Evolutionary conservation across 2,113 vertebrate species (phyloP).

Genomic region (Perccottus glenii): DNA sequence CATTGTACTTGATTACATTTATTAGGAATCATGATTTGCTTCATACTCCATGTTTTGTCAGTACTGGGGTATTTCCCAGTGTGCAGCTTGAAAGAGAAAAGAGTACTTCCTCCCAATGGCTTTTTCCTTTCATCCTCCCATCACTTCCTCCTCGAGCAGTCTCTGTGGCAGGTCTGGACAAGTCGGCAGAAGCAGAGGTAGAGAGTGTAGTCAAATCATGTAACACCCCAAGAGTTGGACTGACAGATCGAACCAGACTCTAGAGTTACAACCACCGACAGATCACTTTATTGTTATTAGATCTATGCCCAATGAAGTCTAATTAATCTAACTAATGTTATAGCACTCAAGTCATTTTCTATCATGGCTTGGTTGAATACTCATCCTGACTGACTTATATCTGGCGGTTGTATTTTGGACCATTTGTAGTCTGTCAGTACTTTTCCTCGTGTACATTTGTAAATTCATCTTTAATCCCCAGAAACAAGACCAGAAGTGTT

Average conservation of each 20-base stretch:
- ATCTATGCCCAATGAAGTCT: conserved; percentile 47
- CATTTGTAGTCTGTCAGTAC: too few relatives aligned
- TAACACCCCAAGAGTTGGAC: conserved; percentile 40
- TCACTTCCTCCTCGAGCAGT: conserved; percentile 29
- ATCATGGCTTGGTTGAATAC: too few relatives aligned
- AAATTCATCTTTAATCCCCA: too few relatives aligned
- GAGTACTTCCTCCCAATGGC: not conserved
- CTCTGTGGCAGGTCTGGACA: conserved; percentile 48
- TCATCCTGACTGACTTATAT: too few relatives aligned
- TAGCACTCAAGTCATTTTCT: conserved; percentile 27
- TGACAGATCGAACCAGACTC: conserved; percentile 47
- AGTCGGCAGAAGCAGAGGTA: conserved; percentile 41
- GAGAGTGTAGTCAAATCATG: conserved; percentile 45
- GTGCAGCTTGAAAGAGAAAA: conserved; percentile 1
- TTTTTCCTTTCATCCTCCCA: conserved; percentile 19
- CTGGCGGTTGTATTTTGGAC: too few relatives aligned
- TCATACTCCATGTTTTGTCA: not conserved
- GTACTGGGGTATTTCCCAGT: not conserved
- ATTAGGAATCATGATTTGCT: not conserved
- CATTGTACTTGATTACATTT: too few relatives aligned
- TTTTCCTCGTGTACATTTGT: too few relatives aligned
- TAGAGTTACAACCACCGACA: conserved; percentile 49
- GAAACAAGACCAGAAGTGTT: too few relatives aligned
- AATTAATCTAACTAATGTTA: conserved; percentile 32
- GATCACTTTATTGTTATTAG: conserved; percentile 42